Evolutionary conservation across 2,888 invertebrate genomes (phyloP).

Genomic region (Oxycera nigricornis): DNA sequence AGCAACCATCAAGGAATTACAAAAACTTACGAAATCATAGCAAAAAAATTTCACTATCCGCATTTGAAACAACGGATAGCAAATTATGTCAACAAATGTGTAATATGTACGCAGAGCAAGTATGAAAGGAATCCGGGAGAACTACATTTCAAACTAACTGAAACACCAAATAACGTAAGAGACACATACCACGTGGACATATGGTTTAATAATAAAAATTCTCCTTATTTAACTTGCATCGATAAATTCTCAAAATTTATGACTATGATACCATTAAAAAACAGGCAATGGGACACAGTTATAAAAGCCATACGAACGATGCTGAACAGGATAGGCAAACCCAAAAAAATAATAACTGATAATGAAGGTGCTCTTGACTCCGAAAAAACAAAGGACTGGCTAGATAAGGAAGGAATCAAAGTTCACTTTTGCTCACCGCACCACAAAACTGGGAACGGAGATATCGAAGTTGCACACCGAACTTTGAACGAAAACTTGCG

Average conservation of each 20-base stretch:
- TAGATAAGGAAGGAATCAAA: not conserved
- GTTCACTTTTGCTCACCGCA: slow-evolving; percentile 34
- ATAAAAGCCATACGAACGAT: too few relatives aligned
- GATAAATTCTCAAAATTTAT: too few relatives aligned
- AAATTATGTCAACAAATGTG: not conserved
- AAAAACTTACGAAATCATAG: slow-evolving; percentile 6
- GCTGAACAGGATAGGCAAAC: not conserved
- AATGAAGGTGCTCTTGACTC: not conserved
- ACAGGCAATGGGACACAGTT: not conserved
- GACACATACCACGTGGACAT: not conserved
- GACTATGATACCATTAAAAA: too few relatives aligned
- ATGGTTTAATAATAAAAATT: too few relatives aligned
- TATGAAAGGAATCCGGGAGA: not conserved
- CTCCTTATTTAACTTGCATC: too few relatives aligned
- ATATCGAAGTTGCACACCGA: slow-evolving; percentile 26
- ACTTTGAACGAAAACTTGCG: not conserved
- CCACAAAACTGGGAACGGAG: slow-evolving; percentile 21
- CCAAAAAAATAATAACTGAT: not conserved
- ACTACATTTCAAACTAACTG: not conserved
- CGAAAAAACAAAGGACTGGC: slow-evolving; percentile 15
- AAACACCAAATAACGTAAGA: not conserved
- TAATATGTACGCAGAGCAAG: not conserved
- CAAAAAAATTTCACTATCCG: too few relatives aligned
- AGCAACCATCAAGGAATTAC: not conserved
- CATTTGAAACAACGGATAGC: not conserved